Percentiles rank a stretch among this genome's conserved stretches.
Evolutionary conservation across 2,888 invertebrate genomes (phyloP).

Genomic region (Ernsta delagoae): DNA sequence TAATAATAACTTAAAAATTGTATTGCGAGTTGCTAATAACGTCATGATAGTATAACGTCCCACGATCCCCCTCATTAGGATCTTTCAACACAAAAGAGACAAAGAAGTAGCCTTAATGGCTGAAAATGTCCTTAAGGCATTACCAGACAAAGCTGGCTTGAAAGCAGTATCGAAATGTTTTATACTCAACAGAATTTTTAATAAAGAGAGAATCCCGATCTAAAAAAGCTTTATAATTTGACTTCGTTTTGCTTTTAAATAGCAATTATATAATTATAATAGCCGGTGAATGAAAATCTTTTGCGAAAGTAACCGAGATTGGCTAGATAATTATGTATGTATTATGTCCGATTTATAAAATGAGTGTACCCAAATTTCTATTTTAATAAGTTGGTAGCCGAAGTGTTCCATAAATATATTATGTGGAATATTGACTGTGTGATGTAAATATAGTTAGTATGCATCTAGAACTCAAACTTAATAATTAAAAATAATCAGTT

Average conservation of each 20-base stretch:
- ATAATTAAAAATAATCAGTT: too few species aligned
- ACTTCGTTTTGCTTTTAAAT: not conserved
- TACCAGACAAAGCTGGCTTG: constrained; percentile 1
- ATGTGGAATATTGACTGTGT: too few species aligned
- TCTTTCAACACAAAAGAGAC: constrained; percentile 14
- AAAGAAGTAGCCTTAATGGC: constrained; percentile 22
- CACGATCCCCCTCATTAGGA: constrained; percentile 13
- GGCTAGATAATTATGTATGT: too few species aligned
- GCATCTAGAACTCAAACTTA: too few species aligned
- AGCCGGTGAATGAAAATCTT: not conserved
- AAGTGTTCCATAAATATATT: too few species aligned
- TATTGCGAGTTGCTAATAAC: not conserved
- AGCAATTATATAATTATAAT: not conserved
- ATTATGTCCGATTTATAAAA: too few species aligned
- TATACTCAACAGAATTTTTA: constrained; percentile 22
- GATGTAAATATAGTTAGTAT: too few species aligned
- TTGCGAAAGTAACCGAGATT: not conserved
- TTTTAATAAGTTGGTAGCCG: too few species aligned
- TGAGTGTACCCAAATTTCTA: too few species aligned
- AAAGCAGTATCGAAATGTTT: constrained; percentile 26
- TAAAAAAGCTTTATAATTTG: not conserved
- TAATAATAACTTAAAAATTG: too few species aligned
- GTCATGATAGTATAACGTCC: not conserved
- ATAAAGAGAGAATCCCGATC: not conserved
- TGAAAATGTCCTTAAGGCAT: constrained; percentile 25